A percentile compares a stretch with the other conserved stretches of the same genome.
Evolutionary conservation across 2,797 vertebrate species (phyloP).

Genomic region (Lepus oiostolus): DNA sequence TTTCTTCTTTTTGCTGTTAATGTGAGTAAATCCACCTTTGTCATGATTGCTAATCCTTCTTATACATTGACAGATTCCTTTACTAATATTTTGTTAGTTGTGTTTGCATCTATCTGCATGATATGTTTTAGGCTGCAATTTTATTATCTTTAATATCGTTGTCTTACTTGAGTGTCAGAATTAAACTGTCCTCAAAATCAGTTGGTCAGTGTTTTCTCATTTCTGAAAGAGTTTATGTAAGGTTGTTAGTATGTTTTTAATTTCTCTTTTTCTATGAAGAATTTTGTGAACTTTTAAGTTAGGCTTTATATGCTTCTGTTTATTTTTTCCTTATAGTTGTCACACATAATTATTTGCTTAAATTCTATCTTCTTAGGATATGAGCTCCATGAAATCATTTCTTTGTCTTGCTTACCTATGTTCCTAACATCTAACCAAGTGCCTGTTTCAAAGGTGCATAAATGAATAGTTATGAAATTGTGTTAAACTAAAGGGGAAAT

Average conservation of each 20-base stretch:
- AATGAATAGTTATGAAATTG: conserved; percentile 14
- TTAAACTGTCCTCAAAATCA: conserved; percentile 33
- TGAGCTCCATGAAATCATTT: neutral
- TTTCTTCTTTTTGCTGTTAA: conserved; percentile 9
- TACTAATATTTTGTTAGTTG: conserved; percentile 32
- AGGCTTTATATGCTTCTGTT: conserved; percentile 3
- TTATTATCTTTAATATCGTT: conserved; percentile 22
- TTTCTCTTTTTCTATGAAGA: neutral
- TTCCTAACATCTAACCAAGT: neutral
- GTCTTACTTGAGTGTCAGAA: conserved; percentile 15
- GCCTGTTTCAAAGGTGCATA: neutral
- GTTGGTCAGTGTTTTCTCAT: neutral
- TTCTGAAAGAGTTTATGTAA: neutral
- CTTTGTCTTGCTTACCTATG: neutral
- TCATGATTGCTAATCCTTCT: conserved; percentile 2
- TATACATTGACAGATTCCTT: neutral
- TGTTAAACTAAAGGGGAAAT: conserved; percentile 3
- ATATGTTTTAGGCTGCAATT: neutral
- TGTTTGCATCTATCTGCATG: neutral
- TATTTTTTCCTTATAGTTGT: neutral
- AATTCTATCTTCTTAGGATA: conserved; percentile 14
- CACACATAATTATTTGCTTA: conserved; percentile 24
- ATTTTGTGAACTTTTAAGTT: conserved; percentile 53
- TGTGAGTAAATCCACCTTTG: conserved; percentile 24
- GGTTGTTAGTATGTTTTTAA: conserved; percentile 30